Base-by-base conservation (phyloP, 2,113 vertebrate genomes). In the Odontesthes bonariensis region DNA sequence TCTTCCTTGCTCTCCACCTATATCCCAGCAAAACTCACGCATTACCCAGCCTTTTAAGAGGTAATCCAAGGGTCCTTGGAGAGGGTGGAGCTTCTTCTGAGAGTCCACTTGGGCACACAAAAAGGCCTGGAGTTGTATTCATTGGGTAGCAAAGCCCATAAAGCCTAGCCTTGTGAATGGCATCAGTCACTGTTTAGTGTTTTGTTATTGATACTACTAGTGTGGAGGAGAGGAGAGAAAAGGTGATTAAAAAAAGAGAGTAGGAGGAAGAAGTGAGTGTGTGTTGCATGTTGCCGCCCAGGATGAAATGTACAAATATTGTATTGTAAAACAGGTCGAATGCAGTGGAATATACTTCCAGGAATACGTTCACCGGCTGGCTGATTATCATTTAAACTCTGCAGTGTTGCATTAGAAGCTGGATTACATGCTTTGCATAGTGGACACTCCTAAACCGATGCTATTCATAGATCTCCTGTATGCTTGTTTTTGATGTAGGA, bases 81-180 rank as follows among this genome's bases (percentile, higher is more conserved):
- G 87, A 89, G 84, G 91, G 86, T 92, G 93, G 86, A 55, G 89
- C 82, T 78, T 81, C 82, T 88, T 85, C 92, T 93, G 86, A 96
- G 95, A 93, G 95, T 94, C 95, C 93, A 95, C 96, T 97, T 91
- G 94, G 88, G 90, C 90, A 84, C 90, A 94, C 94, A 96, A 96
- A 96, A 94, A 92, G 86, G 85, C 89, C 82, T 92, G 89, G 91
- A 96, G 93, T 92, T 91, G 94, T 94, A 95, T 95, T 97, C 94
- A 95, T 90, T 84, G 89, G 90, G 86, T 90, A 93, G 86, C 85
- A 86, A 88, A 92, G 90, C 90, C 92, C 93, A 95, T 95, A 95
- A 93, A 93, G 94, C 73, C 11, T 53, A 81, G 59, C 85, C 82
- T 86, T 80, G 42, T 96, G 95, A 98, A 98, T 96, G 93, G 94